Percentiles rank a stretch among this genome's conserved stretches.
Conservation (phyloP, 2,113 vertebrate species). For the Phalacrocorax pelagicus region DNA sequence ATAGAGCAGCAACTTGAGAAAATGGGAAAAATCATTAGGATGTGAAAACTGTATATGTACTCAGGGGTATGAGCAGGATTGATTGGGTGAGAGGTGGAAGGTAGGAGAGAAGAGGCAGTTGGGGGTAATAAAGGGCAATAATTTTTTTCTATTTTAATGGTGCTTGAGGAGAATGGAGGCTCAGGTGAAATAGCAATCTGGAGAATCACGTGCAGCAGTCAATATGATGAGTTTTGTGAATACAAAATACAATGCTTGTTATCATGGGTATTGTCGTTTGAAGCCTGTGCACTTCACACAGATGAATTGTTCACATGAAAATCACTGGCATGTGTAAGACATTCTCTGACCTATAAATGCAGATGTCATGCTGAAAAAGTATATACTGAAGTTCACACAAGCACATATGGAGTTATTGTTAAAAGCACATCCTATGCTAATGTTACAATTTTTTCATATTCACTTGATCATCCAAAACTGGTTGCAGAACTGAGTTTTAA, state of each 20-base stretch:
- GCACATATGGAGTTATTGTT: not conserved
- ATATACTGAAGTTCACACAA: not conserved
- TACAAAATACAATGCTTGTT: not conserved
- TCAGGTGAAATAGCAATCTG: not conserved
- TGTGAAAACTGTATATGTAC: not conserved
- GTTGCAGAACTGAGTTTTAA: not conserved
- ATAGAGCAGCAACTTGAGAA: not conserved
- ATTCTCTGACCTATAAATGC: not conserved
- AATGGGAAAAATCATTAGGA: not conserved
- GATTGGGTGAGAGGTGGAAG: too few relatives aligned
- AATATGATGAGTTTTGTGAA: not conserved
- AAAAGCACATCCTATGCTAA: not conserved
- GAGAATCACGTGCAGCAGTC: not conserved
- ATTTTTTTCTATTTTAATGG: not conserved
- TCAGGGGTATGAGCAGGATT: too few relatives aligned
- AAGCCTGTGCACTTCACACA: not conserved
- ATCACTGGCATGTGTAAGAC: not conserved
- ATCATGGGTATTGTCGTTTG: not conserved
- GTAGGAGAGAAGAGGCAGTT: not conserved
- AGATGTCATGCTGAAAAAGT: not conserved
- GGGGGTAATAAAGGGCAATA: not conserved
- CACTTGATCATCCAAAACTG: not conserved
- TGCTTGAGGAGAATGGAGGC: not conserved
- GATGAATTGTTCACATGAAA: not conserved
- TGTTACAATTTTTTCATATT: not conserved